Conservation (phyloP, 2,888 invertebrate genomes). For the Drosophila testacea region DNA sequence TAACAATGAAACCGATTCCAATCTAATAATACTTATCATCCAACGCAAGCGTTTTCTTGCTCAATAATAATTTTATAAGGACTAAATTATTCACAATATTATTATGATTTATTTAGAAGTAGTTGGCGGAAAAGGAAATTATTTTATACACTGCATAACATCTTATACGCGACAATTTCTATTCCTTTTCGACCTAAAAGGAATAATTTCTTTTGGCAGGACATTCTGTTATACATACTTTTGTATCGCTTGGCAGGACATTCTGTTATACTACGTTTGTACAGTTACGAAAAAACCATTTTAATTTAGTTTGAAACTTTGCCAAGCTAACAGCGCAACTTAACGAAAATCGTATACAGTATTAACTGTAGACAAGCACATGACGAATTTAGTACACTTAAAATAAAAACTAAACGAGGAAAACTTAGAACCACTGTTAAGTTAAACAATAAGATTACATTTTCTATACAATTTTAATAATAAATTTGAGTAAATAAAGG, state of each 20-base stretch:
- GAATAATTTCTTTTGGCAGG: slow-evolving; percentile 1
- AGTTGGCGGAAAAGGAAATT: slow-evolving; percentile 4
- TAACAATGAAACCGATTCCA: slow-evolving; percentile 47
- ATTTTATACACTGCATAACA: background rate
- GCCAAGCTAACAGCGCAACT: slow-evolving; percentile 7
- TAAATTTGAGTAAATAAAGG: no score
- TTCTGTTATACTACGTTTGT: background rate
- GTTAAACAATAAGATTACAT: no score
- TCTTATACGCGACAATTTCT: background rate
- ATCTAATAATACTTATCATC: slow-evolving; percentile 22
- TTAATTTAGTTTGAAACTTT: background rate
- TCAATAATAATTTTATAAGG: background rate
- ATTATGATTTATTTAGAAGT: background rate
- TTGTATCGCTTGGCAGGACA: background rate
- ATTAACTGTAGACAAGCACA: background rate
- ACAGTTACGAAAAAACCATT: background rate
- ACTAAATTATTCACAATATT: background rate
- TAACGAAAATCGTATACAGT: background rate
- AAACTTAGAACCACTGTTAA: no score
- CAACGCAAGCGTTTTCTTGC: background rate
- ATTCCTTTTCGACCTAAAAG: slow-evolving; percentile 33
- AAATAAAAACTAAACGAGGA: background rate
- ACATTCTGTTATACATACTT: slow-evolving; percentile 1
- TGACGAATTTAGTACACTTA: slow-evolving; percentile 10
- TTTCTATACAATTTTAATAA: no score